Evolutionary conservation across 2,797 vertebrate genomes (phyloP).

Genomic region (Crax fasciolata): DNA sequence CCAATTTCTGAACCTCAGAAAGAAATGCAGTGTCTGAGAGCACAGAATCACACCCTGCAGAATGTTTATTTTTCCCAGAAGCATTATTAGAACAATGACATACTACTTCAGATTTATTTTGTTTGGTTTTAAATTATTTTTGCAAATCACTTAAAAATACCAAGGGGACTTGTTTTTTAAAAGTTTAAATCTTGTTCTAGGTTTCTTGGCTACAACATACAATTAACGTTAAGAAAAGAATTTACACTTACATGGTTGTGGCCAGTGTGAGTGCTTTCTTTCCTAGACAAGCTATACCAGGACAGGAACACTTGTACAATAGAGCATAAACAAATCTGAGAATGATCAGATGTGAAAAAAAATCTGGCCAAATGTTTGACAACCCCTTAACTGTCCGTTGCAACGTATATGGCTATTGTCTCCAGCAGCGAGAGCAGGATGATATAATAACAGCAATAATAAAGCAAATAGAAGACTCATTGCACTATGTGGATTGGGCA

Average conservation of each 20-base stretch:
- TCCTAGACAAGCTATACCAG: neutral
- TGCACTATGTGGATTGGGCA: neutral
- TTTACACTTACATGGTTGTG: neutral
- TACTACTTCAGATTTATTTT: too few relatives aligned
- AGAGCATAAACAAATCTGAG: conserved; percentile 11
- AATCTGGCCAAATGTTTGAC: neutral
- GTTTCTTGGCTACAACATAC: neutral
- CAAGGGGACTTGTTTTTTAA: neutral
- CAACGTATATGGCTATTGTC: neutral
- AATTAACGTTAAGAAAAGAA: neutral
- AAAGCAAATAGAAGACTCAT: neutral
- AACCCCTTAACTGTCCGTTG: neutral
- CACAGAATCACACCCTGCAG: neutral
- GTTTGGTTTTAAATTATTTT: too few relatives aligned
- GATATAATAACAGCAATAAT: neutral
- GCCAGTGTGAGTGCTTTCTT: neutral
- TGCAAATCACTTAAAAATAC: neutral
- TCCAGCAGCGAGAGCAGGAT: neutral
- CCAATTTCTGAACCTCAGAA: conserved; percentile 33
- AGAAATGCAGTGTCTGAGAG: conserved; percentile 8
- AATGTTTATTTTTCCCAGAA: neutral
- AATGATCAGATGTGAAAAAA: conserved; percentile 11
- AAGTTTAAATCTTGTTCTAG: neutral
- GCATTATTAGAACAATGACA: neutral
- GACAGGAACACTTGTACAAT: neutral